phyloP scores from a whole-genome alignment of 2,888 invertebrate genomes.

The Urechis unicinctus region DNA sequence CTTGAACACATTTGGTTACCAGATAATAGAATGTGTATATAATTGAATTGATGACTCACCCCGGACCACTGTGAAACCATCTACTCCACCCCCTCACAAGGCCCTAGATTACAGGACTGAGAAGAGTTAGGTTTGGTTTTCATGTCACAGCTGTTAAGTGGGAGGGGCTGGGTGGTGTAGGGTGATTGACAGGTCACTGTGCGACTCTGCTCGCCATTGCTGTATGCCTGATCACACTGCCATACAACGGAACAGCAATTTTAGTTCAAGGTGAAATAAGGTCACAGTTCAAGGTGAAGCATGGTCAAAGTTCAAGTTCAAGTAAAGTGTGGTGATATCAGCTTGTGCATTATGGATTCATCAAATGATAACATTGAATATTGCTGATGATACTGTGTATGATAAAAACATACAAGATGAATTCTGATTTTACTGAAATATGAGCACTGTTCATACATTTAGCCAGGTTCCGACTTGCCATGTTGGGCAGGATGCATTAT shows the following conservation, averaged over 20 bases:
- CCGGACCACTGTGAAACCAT: conserved; percentile 79
- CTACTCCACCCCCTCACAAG: conserved; percentile 91
- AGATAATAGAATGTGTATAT: too few species aligned
- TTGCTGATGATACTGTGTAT: too few species aligned
- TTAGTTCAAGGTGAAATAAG: neutral
- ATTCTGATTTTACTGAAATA: too few species aligned
- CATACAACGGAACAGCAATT: neutral
- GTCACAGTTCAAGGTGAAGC: neutral
- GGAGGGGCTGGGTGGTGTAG: conserved; percentile 57
- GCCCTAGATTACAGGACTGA: conserved; percentile 38
- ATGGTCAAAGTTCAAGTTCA: neutral
- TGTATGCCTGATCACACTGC: conserved; percentile 83
- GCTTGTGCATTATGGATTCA: too few species aligned
- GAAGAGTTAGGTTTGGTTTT: conserved; percentile 4
- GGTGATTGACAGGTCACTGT: conserved; percentile 46
- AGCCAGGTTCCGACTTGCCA: too few species aligned
- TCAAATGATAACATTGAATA: too few species aligned
- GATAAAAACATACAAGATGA: too few species aligned
- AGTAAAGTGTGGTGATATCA: too few species aligned
- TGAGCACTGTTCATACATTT: too few species aligned
- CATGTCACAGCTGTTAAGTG: conserved; percentile 56
- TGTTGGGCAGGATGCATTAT: too few species aligned
- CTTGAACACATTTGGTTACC: too few species aligned
- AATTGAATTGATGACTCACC: too few species aligned
- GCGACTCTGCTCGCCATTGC: conserved; percentile 85